phyloP scores from a whole-genome alignment of 1,140 invertebrate species.

The Penaeus chinensis region DNA sequence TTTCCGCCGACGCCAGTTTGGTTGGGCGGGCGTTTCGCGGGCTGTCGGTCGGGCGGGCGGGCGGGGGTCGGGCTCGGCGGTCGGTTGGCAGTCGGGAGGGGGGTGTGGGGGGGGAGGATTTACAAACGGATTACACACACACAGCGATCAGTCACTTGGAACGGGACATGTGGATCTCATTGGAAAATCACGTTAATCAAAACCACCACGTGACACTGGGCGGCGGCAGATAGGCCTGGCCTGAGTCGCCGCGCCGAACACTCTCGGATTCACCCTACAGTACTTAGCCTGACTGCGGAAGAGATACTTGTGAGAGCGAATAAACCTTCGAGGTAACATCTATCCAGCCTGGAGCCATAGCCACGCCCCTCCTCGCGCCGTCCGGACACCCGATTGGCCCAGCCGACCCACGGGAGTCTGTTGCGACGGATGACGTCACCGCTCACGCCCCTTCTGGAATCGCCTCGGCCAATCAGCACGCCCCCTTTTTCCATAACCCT shows the following conservation, averaged over 20 bases:
- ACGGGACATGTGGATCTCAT: neutral
- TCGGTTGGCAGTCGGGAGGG: neutral
- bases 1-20: conserved; percentile 62
- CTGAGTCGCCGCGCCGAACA: conserved; percentile 29
- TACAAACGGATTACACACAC: conserved; percentile 4
- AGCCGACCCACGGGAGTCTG: conserved; percentile 33
- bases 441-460: conserved; percentile 43
- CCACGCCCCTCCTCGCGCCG: conserved; percentile 40
- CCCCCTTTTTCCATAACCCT: too few species aligned
- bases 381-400: conserved; percentile 36
- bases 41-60: neutral
- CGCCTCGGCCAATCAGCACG: conserved; percentile 23
- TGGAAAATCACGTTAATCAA: too few species aligned
- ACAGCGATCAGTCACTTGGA: conserved; percentile 29
- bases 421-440: conserved; percentile 45
- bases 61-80: neutral
- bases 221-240: neutral
- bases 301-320: conserved; percentile 46
- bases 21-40: conserved; percentile 13
- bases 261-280: conserved; percentile 53
- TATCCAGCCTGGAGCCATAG: conserved; percentile 48
- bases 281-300: conserved; percentile 52
- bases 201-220: too few species aligned
- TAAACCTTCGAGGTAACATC: conserved; percentile 47
- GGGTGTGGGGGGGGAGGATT: conserved; percentile 5